Percentiles rank a stretch among this genome's conserved stretches.
Evolutionary conservation across 2,888 invertebrate species (phyloP).

Genomic region (Dynastes grantii): DNA sequence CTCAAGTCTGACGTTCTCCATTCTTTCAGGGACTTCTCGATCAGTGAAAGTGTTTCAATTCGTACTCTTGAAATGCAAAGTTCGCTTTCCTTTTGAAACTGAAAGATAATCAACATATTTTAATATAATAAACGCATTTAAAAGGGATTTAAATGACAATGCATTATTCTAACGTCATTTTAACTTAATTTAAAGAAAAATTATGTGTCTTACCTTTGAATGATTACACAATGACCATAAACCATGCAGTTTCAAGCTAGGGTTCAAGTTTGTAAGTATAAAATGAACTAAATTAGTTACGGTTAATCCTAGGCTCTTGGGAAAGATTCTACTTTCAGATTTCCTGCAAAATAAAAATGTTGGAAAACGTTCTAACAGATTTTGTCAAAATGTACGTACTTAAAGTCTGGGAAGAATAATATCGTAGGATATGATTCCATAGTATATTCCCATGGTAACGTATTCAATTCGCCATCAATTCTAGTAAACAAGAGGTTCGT

Average conservation of each 20-base stretch:
- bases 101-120: background rate
- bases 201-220: constrained; percentile 67
- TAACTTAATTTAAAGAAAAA: constrained; percentile 10
- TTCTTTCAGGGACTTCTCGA: constrained; percentile 73
- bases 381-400: constrained; percentile 68
- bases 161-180: no score
- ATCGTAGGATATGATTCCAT: constrained; percentile 86
- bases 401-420: constrained; percentile 81
- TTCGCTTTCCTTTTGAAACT: constrained; percentile 68
- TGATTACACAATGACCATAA: constrained; percentile 74
- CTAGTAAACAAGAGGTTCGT: constrained; percentile 76
- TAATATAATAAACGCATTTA: background rate
- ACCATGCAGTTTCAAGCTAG: constrained; percentile 72
- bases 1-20: constrained; percentile 70
- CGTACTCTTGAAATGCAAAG: constrained; percentile 72
- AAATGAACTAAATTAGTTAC: constrained; percentile 80
- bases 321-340: constrained; percentile 82
- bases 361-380: constrained; percentile 14
- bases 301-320: constrained; percentile 76
- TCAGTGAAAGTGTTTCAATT: constrained; percentile 72
- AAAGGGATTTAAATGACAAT: no score
- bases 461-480: constrained; percentile 88
- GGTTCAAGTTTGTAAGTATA: constrained; percentile 79
- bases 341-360: constrained; percentile 71
- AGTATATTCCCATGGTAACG: constrained; percentile 90